Base-by-base conservation (phyloP, 2,888 invertebrate species). In the Drosophila greeni region DNA sequence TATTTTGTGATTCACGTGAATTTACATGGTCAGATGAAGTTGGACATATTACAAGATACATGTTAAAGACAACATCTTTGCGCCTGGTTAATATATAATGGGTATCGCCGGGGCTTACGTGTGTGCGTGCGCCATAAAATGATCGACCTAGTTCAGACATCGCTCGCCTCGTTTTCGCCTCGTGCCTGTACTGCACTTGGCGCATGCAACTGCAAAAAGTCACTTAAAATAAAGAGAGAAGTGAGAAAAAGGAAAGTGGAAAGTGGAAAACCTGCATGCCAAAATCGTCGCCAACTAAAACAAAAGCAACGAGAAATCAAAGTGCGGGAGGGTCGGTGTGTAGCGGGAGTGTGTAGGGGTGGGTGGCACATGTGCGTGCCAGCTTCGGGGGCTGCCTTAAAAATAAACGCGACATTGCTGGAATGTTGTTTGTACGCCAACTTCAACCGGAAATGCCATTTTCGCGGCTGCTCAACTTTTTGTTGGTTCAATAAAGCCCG, bases 371-470 rank as follows among this genome's bases (percentile, higher is more conserved):
- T 57, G 62, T 72, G 53, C 53, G 52, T 65, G 65, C 24, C 58
- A 66, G 60, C 52, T 42, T 60, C 42, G 34, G 60, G 16, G 48
- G 23, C n/a, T 61, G 57, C 53, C 74, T 70, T 70, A 68, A 75
- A 80, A 65, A 68, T 70, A 73, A 72, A 79, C 55, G 76, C 73
- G 72, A 73, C 80, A 76, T 57, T 68, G 69, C 58, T 76, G 80
- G 69, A 82, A 73, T 75, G 82, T 76, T 58, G 62, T 61, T 52
- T 61, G 42, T 62, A 36, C 26, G 64, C 51, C 45, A 66, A 52
- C 58, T 49, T 52, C 49, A 64, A 82, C 76, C 79, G 82, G 78
- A 82, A 82, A 79, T 82, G 75, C 67, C 73, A 72, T 82, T 79
- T 78, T 79, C 47, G 52, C 62, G 70, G 53, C 48, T 51, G 55